phyloP scores from a whole-genome alignment of 2,888 invertebrate species.

The Coremacera marginata region DNA sequence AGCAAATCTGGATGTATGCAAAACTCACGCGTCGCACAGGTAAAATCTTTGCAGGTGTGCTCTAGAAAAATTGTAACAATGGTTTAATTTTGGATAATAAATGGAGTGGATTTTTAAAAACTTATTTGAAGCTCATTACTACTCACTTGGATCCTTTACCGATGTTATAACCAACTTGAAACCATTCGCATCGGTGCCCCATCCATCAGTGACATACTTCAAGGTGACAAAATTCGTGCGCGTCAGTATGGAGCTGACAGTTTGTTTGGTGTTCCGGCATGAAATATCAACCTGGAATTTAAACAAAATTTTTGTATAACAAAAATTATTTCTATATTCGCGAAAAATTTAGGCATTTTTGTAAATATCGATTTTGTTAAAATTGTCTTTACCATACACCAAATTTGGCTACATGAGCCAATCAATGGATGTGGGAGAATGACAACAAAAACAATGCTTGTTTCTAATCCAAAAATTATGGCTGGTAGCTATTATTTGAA shows the following conservation, averaged over 20 bases:
- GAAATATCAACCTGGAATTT: conserved; percentile 86
- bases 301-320: neutral
- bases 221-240: conserved; percentile 94
- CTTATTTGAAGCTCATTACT: conserved; percentile 43
- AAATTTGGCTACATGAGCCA: too few species aligned
- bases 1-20: conserved; percentile 92
- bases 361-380: too few species aligned
- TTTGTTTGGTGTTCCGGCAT: conserved; percentile 90
- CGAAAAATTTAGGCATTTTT: too few species aligned
- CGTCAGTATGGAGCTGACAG: conserved; percentile 89
- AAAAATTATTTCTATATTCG: neutral
- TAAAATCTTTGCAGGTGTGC: conserved; percentile 89
- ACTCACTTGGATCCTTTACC: conserved; percentile 94
- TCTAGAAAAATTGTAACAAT: conserved; percentile 73
- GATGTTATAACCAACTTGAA: conserved; percentile 94
- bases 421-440: too few species aligned
- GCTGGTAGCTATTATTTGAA: too few species aligned
- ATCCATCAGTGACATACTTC: conserved; percentile 92
- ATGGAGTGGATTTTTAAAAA: neutral
- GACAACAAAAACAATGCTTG: too few species aligned
- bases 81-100: neutral
- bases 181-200: conserved; percentile 92
- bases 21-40: conserved; percentile 88
- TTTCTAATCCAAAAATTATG: too few species aligned
- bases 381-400: too few species aligned